phyloP scores from a whole-genome alignment of 2,113 vertebrate species.

The Platysternon megacephalum region DNA sequence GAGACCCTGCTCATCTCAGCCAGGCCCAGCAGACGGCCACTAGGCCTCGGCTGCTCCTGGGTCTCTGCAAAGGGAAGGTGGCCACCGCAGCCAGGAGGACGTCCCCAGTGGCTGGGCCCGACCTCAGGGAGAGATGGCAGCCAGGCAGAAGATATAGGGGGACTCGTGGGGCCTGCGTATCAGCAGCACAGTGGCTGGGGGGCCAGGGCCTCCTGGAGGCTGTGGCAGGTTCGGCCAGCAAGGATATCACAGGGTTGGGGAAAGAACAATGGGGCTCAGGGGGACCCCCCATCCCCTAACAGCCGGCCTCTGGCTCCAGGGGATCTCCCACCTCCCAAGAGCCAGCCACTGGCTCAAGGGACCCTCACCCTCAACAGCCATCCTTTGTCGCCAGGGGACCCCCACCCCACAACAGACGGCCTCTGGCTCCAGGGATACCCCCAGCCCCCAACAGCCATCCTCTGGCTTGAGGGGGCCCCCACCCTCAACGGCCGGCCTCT shows the following conservation, averaged over 20 bases:
- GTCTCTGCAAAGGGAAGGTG: neutral
- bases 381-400: neutral
- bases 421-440: neutral
- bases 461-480: neutral
- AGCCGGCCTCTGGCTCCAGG: neutral
- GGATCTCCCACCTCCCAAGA: neutral
- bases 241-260: neutral
- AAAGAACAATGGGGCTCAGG: neutral
- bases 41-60: neutral
- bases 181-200: neutral
- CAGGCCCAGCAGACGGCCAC: neutral
- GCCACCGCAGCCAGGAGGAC: neutral
- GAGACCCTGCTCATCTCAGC: conserved; percentile 27
- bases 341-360: no score
- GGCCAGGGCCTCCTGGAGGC: neutral
- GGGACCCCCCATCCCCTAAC: neutral
- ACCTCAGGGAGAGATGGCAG: neutral
- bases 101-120: neutral
- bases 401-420: neutral
- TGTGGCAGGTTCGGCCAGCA: neutral
- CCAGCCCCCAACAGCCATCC: no score
- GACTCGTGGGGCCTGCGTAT: neutral
- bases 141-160: neutral
- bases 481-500: fast-evolving
- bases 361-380: neutral